Evolutionary conservation across 2,888 invertebrate genomes (phyloP), one percentile per base, ranked within the genome.

Genomic region (Dryobotodes eremita): DNA sequence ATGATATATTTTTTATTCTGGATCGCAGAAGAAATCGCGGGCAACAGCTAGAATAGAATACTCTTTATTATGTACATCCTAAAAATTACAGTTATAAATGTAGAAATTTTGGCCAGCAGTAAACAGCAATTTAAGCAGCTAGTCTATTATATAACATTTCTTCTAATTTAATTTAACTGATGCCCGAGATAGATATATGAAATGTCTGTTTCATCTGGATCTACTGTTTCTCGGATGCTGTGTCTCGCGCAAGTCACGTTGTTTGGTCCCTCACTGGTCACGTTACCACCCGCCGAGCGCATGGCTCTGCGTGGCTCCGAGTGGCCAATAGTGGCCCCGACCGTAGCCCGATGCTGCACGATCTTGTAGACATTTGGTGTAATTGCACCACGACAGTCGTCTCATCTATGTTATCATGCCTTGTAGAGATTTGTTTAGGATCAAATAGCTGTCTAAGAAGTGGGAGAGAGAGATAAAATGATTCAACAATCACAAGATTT

Each of bases 241-340:
- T 61, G 77, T 10, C 55, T 62, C 36, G 65, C 36, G 78, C 89
- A 83, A 86, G 89, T 88, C 89, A 86, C 69, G 77, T 57, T 48
- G 70, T 46, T 72, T 26, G 64, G 77, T 68, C 61, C 77, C 77
- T 75, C 77, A 69, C 74, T 64, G 73, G 77, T 77, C 86, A 84
- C 87, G 89, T 83, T 80, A 71, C 74, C 75, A 62, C 66, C 71
- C 71, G 65, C 36, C 50, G 59, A 72, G 86, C 74, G 69, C 74
- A 59, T 68, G 82, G 61, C 70, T 42, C 57, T 46, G 68, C 61
- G 46, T 57, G 59, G 15, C 55, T 53, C 31, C 53, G n/a, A 64
- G 23, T 26, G 55, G 10, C 23, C 53, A 36, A 36, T 17, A 42
- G 23, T 55, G 71, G 26, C 65, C 57, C 7, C 31, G 42, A 62